Percentiles rank a stretch among this genome's conserved stretches.
phyloP scores from a whole-genome alignment of 2,888 invertebrate species.

The Limnephilus marmoratus region DNA sequence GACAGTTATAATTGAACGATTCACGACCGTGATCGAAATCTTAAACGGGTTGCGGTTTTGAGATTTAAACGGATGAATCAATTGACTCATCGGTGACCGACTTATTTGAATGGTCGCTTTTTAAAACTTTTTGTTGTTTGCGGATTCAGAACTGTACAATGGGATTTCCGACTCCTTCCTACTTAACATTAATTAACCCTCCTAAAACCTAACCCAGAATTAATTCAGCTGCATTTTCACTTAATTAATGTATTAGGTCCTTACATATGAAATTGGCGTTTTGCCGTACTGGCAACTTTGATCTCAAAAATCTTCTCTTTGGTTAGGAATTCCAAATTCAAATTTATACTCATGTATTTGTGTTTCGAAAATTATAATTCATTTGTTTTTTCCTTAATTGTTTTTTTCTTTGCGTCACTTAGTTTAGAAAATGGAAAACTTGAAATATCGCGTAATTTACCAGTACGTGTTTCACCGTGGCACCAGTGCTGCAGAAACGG shows the following conservation, averaged over 20 bases:
- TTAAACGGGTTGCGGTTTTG: slow-evolving; percentile 14
- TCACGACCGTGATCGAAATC: slow-evolving; percentile 18
- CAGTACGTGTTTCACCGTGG: too few species aligned
- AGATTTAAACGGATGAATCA: slow-evolving; percentile 14
- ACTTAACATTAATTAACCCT: neutral
- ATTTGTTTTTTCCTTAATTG: too few species aligned
- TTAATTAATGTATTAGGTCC: neutral
- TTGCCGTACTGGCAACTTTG: too few species aligned
- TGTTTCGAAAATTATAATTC: too few species aligned
- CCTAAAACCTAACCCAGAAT: neutral
- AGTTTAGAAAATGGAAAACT: too few species aligned
- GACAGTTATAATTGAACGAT: slow-evolving; percentile 26
- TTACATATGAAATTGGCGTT: too few species aligned
- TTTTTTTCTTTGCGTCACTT: too few species aligned
- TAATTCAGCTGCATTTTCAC: neutral
- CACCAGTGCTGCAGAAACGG: too few species aligned
- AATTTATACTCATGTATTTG: too few species aligned
- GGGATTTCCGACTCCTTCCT: neutral
- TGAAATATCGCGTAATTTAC: too few species aligned
- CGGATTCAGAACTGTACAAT: neutral
- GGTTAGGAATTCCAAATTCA: too few species aligned
- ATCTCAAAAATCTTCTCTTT: too few species aligned
- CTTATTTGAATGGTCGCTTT: neutral
- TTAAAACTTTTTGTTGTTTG: neutral
- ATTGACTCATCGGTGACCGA: slow-evolving; percentile 25